Evolutionary conservation across 2,797 vertebrate genomes (phyloP).

Genomic region (Distichodus sexfasciatus): DNA sequence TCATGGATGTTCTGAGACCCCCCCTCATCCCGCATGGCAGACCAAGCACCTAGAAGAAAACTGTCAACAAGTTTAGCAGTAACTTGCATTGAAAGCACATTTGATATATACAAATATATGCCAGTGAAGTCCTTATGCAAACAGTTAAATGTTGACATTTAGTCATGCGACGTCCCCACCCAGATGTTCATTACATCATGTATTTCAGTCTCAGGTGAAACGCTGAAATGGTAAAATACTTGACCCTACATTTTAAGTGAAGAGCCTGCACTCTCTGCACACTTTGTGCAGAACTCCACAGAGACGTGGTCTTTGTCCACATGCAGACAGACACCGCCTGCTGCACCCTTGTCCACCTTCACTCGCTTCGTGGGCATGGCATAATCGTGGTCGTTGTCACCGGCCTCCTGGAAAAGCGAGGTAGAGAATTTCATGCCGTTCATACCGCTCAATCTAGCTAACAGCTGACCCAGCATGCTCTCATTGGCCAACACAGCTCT

Average conservation of each 20-base stretch:
- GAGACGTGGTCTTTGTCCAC: constrained; percentile 96
- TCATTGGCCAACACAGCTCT: constrained; percentile 95
- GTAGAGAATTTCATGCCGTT: constrained; percentile 93
- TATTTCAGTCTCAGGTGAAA: constrained; percentile 69
- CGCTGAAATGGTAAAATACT: constrained; percentile 80
- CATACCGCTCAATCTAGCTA: constrained; percentile 88
- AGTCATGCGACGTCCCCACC: constrained; percentile 63
- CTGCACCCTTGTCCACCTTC: constrained; percentile 77
- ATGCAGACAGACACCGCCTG: constrained; percentile 91
- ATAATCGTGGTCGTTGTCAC: constrained; percentile 89
- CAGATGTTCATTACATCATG: constrained; percentile 61
- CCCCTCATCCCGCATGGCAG: constrained; percentile 91
- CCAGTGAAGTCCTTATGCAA: constrained; percentile 57
- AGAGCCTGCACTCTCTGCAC: constrained; percentile 86
- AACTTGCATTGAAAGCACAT: constrained; percentile 79
- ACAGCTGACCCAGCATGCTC: constrained; percentile 88
- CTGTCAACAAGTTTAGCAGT: constrained; percentile 99
- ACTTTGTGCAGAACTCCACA: constrained; percentile 97
- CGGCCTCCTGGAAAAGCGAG: constrained; percentile 87
- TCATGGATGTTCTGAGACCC: constrained; percentile 91
- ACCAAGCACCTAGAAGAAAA: constrained; percentile 99
- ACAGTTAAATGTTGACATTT: constrained; percentile 50
- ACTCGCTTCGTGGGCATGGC: constrained; percentile 82
- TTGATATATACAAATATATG: constrained; percentile 67
- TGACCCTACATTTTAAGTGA: constrained; percentile 97